phyloP scores from a whole-genome alignment of 2,888 invertebrate genomes.

The Polymixis flavicincta region DNA sequence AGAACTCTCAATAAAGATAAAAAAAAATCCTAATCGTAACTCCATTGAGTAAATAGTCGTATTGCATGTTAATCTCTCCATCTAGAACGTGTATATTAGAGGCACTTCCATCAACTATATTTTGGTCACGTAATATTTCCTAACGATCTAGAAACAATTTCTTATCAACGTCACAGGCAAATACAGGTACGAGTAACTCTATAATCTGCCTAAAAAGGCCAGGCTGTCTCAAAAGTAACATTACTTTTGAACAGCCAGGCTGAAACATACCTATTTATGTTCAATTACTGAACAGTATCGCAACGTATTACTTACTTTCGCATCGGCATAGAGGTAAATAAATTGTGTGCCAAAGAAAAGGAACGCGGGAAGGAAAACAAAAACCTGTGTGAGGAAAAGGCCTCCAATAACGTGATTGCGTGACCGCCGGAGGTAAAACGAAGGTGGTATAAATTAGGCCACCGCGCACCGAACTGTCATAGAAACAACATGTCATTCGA shows the following conservation, averaged over 20 bases:
- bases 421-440: conserved; percentile 72
- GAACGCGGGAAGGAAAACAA: conserved; percentile 49
- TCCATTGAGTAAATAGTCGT: conserved; percentile 80
- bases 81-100: conserved; percentile 73
- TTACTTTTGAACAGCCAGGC: conserved; percentile 48
- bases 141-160: conserved; percentile 73
- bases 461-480: conserved; percentile 68
- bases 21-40: conserved; percentile 67
- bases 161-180: conserved; percentile 51
- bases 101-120: conserved; percentile 69
- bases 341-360: conserved; percentile 46
- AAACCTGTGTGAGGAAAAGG: conserved; percentile 73
- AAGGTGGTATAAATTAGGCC: conserved; percentile 75
- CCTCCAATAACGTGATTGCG: conserved; percentile 75
- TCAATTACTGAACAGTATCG: conserved; percentile 63
- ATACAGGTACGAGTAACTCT: conserved; percentile 49
- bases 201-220: conserved; percentile 72
- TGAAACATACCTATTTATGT: conserved; percentile 53
- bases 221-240: too few species aligned
- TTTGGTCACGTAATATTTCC: conserved; percentile 78
- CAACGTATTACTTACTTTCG: conserved; percentile 61
- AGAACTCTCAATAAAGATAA: conserved; percentile 56
- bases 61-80: conserved; percentile 81
- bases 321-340: conserved; percentile 53
- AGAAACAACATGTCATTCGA: conserved; percentile 68